Evolutionary conservation across 2,888 invertebrate species (phyloP).

Genomic region (Lepidocyrtinus sp.): DNA sequence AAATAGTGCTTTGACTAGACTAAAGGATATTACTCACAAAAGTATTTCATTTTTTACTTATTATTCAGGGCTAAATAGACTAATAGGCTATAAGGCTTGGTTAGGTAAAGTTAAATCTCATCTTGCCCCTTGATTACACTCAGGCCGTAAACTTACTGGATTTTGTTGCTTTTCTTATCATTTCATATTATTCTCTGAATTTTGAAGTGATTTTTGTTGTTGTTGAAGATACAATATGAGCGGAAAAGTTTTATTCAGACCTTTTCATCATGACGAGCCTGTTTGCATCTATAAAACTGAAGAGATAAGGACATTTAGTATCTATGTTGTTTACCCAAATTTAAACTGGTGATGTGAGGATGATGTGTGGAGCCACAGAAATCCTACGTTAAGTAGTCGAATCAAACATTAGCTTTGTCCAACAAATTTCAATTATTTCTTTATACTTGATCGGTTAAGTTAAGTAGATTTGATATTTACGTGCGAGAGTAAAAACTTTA

Average conservation of each 20-base stretch:
- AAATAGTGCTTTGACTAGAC: no score
- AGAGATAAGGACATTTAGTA: slow-evolving; percentile 31
- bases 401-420: slow-evolving; percentile 12
- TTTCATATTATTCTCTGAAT: neutral
- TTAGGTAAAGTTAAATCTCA: no score
- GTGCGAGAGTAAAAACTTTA: no score
- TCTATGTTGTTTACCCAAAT: slow-evolving; percentile 36
- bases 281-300: slow-evolving; percentile 27
- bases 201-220: neutral
- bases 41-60: no score
- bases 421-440: neutral
- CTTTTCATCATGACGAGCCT: slow-evolving; percentile 26
- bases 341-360: no score
- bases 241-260: slow-evolving; percentile 55
- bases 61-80: no score
- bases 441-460: neutral
- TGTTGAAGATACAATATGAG: slow-evolving; percentile 17
- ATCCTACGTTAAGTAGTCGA: slow-evolving; percentile 46
- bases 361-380: slow-evolving; percentile 45
- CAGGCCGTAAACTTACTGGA: neutral
- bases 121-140: neutral
- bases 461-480: neutral
- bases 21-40: no score
- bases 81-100: no score
- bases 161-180: neutral